Conservation (phyloP, 2,113 vertebrate species). For the Bucco capensis region DNA sequence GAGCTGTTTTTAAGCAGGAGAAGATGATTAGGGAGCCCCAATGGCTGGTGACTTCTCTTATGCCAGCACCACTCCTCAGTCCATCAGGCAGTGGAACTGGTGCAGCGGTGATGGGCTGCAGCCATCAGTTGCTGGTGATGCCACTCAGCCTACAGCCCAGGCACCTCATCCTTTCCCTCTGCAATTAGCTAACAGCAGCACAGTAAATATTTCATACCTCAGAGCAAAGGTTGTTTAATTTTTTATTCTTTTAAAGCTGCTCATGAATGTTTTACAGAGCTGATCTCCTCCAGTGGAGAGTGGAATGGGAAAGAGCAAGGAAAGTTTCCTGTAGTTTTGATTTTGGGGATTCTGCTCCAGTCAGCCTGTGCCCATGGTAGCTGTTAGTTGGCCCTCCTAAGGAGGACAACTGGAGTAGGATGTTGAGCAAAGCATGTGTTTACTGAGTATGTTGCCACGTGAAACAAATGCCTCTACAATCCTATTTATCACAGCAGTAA, state of each 20-base stretch:
- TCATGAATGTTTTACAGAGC: constrained; percentile 64
- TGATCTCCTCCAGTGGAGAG: background rate
- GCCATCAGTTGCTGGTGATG: accelerated
- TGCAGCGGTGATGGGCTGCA: accelerated
- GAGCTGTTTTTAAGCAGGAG: no score
- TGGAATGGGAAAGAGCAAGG: background rate
- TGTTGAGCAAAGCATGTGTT: background rate
- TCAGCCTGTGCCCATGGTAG: background rate
- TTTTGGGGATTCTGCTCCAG: background rate
- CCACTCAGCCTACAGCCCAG: background rate
- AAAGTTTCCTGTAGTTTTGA: background rate
- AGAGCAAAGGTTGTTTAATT: constrained; percentile 69
- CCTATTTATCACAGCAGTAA: background rate
- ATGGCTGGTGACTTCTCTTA: background rate
- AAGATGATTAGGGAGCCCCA: background rate
- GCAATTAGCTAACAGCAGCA: constrained; percentile 68
- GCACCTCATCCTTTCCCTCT: background rate
- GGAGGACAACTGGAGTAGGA: background rate
- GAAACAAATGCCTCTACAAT: background rate
- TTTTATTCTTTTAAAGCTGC: constrained; percentile 70
- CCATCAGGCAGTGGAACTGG: background rate
- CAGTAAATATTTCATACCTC: constrained; percentile 69
- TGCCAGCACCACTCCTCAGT: background rate
- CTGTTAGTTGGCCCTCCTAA: background rate
- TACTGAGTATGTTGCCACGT: background rate